Evolutionary conservation across 2,888 invertebrate genomes (phyloP), one percentile per base, ranked within the genome.

Genomic region (Limnephilus auricula): DNA sequence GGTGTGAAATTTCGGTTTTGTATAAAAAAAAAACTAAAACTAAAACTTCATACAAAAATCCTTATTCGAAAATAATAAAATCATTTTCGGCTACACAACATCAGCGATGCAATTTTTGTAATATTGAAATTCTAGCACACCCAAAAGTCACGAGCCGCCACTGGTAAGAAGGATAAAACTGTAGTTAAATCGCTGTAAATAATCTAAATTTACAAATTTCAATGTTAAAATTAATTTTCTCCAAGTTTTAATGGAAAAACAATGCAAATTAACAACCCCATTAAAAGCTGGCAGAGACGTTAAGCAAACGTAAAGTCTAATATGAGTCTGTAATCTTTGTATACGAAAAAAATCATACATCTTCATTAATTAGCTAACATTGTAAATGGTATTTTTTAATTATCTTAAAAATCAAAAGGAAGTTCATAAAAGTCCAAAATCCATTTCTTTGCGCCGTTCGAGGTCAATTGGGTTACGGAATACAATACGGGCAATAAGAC

Each of bases 401-500:
- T 9, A 65, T 65, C 65, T 65, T 25, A 25, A 9, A 65, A 65
- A 30, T 80, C 6, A 1, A 32, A 32, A 80, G 1, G 31, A 80
- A 30, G 31, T 31, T 32, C 1, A 40, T 84, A 65, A 18, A 9
- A 30, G 15, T 50, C 25, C 34, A 65, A 31, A 65, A 34, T 65
- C 9, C 65, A 65, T 65, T 31, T 15, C 50, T 31, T 65, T 87
- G 65, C 25, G 34, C 65, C 25, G 25, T 84, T 84, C n/a, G 87
- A 65, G 87, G 87, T 65, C 50, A n/a, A 34, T 31, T 15, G 18
- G 65, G 65, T 87, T 25, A 50, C 32, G n/a, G 31, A 85, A 65
- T n/a, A 87, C 65, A 87, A 87, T 87, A 65, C 50, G 31, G 31
- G 18, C 87, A 65, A 65, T 65, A 87, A 87, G 50, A 87, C 87